These are phyloP conservation scores for Diplodus puntazzo DNA, from an alignment of 2,797 vertebrate genomes.

Conservation along the genomic window DNA sequence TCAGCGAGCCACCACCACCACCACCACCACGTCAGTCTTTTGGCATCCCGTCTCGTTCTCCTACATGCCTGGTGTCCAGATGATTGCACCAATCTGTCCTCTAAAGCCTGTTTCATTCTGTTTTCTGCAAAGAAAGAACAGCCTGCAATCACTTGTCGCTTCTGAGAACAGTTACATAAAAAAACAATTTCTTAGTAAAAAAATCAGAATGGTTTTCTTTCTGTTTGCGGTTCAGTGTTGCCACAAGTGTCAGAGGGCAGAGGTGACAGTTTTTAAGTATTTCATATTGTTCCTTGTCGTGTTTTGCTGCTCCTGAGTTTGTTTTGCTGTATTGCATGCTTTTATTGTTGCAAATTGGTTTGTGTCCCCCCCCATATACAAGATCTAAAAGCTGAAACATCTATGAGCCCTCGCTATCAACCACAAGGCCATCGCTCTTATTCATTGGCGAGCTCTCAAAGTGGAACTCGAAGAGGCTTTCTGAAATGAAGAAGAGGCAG, in stretches of 20 bases:
- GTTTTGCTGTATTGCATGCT: too few relatives aligned
- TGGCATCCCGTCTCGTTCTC: conserved; percentile 51
- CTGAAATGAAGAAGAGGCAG: conserved; percentile 31
- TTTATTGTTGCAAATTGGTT: too few relatives aligned
- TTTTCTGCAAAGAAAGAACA: not conserved
- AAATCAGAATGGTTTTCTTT: conserved; percentile 15
- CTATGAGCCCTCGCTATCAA: conserved; percentile 16
- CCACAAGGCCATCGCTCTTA: conserved; percentile 42
- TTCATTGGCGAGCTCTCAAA: conserved; percentile 47
- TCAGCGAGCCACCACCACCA: conserved; percentile 35
- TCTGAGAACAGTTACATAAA: not conserved
- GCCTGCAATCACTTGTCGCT: not conserved
- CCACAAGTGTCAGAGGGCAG: not conserved
- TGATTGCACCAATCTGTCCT: conserved; percentile 49
- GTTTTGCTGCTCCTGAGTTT: too few relatives aligned
- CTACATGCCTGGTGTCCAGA: conserved; percentile 45
- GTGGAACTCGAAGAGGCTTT: conserved; percentile 33
- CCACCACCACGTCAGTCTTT: conserved; percentile 31
- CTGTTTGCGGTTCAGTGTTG: conserved; percentile 9
- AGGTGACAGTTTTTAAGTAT: too few relatives aligned
- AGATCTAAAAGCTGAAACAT: conserved; percentile 24
- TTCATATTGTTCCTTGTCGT: too few relatives aligned
- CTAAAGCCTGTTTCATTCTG: not conserved
- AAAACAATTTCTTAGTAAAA: conserved; percentile 9
- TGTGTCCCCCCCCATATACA: too few relatives aligned